Evolutionary conservation across 1,140 invertebrate species (phyloP), one percentile per base, ranked within the genome.

Genomic region (Acromyrmex charruanus): DNA sequence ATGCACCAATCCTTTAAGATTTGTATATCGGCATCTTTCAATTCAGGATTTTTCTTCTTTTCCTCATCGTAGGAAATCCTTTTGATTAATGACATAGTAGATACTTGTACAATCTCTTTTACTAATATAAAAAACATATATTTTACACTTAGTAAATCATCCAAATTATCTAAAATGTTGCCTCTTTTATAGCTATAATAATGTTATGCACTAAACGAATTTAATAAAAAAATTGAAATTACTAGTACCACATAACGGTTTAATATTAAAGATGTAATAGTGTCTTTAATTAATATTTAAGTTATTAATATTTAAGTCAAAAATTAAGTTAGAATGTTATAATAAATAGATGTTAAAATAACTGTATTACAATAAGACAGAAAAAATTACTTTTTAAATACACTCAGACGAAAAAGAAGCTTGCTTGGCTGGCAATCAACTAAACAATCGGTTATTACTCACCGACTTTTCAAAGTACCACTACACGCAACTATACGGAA

Each of bases 1-100:
- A 94, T 93, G 25, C 95, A 90, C 97, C 97, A 97, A 2, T 96
- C 95, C 14, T 94, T 92, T 21, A 97, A 89, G 31, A 95, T 95
- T 59, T 93, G 88, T 0, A 97, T 93, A 87, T 97, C 96, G 5
- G 95, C 93, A 3, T 94, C 93, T 31, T 95, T 94, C 65, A 97
- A 94, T n/a, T 96, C 94, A 10, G 95, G 95, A 91, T 96, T 96
- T 84, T 95, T 96, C 35, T 92, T 93, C 77, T 96, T 96, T 89
- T 97, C 96, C 61, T 96, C 93, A 49, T 96, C 95, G 10, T 96
- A 89, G 2, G 93, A 63, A 9, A 92, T 44, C 16, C 58, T 53
- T n/a, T 86, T 71, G 12, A 63, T 4, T 0, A 16, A 0, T 0
- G 69, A 44, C 90, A 90, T 91, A 0, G 10, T 14, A 44, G 9